A percentile compares a stretch with the other conserved stretches of the same genome.
These are phyloP conservation scores for Pristis pectinata DNA, from an alignment of 2,797 vertebrate species.

Conservation along the genomic window DNA sequence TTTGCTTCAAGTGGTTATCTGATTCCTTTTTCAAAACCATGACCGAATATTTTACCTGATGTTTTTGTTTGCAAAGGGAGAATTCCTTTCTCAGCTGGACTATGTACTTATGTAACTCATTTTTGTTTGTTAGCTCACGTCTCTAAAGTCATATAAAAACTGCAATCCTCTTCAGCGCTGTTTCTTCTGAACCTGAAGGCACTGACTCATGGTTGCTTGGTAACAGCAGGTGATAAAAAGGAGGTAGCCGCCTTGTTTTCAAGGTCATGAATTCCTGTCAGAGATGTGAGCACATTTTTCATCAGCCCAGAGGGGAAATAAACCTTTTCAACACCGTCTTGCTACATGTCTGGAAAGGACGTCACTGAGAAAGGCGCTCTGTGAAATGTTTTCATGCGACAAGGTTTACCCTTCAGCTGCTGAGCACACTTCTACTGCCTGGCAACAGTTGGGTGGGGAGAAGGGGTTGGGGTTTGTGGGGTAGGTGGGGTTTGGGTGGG, in stretches of 20 bases:
- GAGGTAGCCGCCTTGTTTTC: background rate
- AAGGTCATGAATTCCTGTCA: background rate
- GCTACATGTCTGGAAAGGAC: background rate
- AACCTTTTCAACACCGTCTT: background rate
- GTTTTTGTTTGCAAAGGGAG: background rate
- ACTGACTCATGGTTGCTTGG: background rate
- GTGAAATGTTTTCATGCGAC: background rate
- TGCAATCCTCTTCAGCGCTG: background rate
- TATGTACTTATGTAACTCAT: background rate
- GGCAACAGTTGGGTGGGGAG: no score
- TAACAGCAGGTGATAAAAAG: background rate
- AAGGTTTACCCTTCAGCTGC: background rate
- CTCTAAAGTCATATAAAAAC: background rate
- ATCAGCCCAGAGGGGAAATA: background rate
- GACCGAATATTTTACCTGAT: no score
- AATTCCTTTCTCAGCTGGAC: background rate
- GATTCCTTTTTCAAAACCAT: no score
- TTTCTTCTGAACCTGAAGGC: background rate
- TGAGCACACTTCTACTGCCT: background rate
- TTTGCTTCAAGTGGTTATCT: no score
- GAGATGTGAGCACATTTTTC: background rate
- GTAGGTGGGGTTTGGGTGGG: no score
- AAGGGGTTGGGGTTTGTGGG: no score
- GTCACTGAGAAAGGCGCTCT: background rate
- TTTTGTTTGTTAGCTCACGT: background rate